Evolutionary conservation across 1,140 invertebrate genomes (phyloP), one percentile per base, ranked within the genome.

Genomic region (Penaeus indicus): DNA sequence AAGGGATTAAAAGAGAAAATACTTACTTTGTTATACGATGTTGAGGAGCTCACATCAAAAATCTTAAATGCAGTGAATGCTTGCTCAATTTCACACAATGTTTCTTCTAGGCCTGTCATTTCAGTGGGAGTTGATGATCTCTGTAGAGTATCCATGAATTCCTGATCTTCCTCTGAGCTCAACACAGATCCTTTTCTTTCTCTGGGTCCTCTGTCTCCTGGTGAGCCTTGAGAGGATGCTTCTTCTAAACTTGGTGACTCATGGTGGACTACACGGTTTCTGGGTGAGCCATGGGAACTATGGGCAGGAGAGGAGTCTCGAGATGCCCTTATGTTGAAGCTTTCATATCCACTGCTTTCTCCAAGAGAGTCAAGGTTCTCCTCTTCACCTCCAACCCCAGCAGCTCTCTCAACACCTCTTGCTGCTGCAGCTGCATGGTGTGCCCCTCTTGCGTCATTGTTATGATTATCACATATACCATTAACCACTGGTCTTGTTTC

Each of bases 291-390:
- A 27, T 90, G 63, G 32, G 84, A 72, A 61, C 79, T 90, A 42
- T 90, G 81, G 42, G 83, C 80, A 61, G 92, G 93, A 1, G 93
- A 93, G 8, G 92, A 92, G 79, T 93, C 92, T 3, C 91, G 90
- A 0, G 93, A 93, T 77, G 92, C 93, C 91, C 95, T 95, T 90
- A 95, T 94, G 88, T 95, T 95, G 91, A 97, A 96, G 91, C 96
- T 97, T 91, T 97, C 96, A 91, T 97, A 97, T 54, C 96, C 96
- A 92, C 96, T 97, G 90, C 96, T 97, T 89, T 97, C 96, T 5
- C 96, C 96, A 25, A 96, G 94, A 0, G 96, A 97, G 95, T 94
- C 77, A 96, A 93, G 92, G 95, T 96, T 91, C 38, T 91, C 93
- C 83, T 90, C 92, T 79, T 91, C 89, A 8, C 67, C 83, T n/a